Base-by-base conservation (phyloP, 2,888 invertebrate genomes). In the Drosophila meridiana region DNA sequence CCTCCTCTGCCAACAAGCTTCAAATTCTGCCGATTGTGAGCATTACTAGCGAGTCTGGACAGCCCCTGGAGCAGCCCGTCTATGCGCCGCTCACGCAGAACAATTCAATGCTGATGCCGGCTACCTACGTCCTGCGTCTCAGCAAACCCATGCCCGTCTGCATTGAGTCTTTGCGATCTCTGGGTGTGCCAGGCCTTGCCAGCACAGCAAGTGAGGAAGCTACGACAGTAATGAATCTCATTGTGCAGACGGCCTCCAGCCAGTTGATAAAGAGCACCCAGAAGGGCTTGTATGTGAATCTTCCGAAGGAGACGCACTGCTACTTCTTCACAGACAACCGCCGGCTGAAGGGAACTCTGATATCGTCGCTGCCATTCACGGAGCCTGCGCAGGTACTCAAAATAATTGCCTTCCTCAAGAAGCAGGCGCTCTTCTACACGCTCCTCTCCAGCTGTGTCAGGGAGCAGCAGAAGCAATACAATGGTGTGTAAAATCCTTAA, bases 281-380 rank as follows among this genome's bases (percentile, higher is more conserved):
- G 87, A 97, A 96, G 90, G 98, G 97, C 65, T 94, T 98, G 20
- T 97, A 96, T 94, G 98, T 98, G 91, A 96, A 96, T 67, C 94
- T 99, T 55, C 98, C 98, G 0, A 98, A 98, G 92, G 98, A 99
- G 92, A 96, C 96, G 68, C 99, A 99, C 92, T 98, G 98, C 91
- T 99, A 98, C 93, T 98, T 97, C 93, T 95, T 99, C 94, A 98
- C 98, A 34, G 97, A 97, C 92, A 96, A 96, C 75, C 95, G 95
- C 75, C 95, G 94, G 36, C 94, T 97, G 93, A 95, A 96, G 76
- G 93, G 93, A 13, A 90, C 91, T 0, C 64, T 92, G 38, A 81
- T 93, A 40, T 91, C 95, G 58, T 96, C 96, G 73, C 96, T 99
- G 67, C 98, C 98, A 0, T 99, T 99, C 94, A 98, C 97, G 0